Percentiles rank a stretch among this genome's conserved stretches.
Evolutionary conservation across 2,888 invertebrate genomes (phyloP).

Genomic region (Dolomedes plantarius): DNA sequence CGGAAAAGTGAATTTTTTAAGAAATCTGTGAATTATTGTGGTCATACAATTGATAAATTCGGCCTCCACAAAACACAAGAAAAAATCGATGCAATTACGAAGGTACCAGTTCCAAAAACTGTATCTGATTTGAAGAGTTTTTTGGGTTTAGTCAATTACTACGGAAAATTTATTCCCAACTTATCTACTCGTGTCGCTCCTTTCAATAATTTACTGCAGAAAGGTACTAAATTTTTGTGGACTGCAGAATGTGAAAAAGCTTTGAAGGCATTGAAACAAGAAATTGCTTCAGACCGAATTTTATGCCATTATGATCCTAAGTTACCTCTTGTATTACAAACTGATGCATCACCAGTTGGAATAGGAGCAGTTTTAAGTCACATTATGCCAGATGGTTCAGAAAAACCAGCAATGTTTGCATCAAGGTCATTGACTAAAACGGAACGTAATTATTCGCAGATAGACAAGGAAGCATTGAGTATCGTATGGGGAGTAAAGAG

Average conservation of each 20-base stretch:
- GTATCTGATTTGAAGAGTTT: conserved; percentile 43
- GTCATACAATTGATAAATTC: conserved; percentile 26
- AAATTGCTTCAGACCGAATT: conserved; percentile 58
- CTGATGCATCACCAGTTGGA: conserved; percentile 76
- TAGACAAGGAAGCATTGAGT: too few relatives aligned
- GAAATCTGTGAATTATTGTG: conserved; percentile 35
- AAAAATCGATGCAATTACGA: conserved; percentile 48
- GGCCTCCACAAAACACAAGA: conserved; percentile 42
- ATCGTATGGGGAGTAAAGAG: conserved; percentile 75
- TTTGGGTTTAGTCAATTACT: conserved; percentile 42
- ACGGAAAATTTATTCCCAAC: conserved; percentile 48
- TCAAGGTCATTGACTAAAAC: conserved; percentile 75
- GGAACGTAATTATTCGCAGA: conserved; percentile 76
- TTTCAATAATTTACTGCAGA: conserved; percentile 43
- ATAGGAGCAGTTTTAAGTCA: conserved; percentile 76
- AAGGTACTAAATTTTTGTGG: conserved; percentile 46
- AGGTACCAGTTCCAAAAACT: conserved; percentile 42
- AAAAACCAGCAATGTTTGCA: conserved; percentile 77
- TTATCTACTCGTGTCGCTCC: conserved; percentile 49
- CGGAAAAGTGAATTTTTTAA: conserved; percentile 25
- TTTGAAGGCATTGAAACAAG: conserved; percentile 42
- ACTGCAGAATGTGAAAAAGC: conserved; percentile 49
- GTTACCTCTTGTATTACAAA: conserved; percentile 74
- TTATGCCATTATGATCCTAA: conserved; percentile 74
- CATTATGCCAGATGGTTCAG: conserved; percentile 75